phyloP scores from a whole-genome alignment of 2,797 vertebrate species.

The Xiphorhynchus erythropygius region DNA sequence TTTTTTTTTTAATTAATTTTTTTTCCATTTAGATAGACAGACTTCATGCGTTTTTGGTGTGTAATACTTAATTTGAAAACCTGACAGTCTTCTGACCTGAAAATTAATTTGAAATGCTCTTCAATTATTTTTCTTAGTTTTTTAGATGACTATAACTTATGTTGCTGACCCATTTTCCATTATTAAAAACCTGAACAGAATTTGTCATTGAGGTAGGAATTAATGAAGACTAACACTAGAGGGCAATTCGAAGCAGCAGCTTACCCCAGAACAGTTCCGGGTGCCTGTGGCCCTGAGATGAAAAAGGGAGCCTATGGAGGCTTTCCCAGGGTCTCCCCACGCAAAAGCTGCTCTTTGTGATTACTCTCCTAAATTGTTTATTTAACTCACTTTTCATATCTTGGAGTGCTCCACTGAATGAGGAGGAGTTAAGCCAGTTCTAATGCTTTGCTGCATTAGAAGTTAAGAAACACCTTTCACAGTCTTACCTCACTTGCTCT shows the following conservation, averaged over 20 bases:
- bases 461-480: not conserved
- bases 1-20: not conserved
- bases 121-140: not conserved
- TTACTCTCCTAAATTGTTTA: not conserved
- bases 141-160: not conserved
- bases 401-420: not conserved
- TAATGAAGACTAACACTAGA: constrained; percentile 58
- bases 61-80: not conserved
- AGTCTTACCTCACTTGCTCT: not conserved
- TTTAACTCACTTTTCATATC: not conserved
- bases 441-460: not conserved
- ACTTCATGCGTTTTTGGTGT: not conserved
- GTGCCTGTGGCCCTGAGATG: not conserved
- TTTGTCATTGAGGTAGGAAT: constrained; percentile 43
- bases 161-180: constrained; percentile 47
- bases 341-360: not conserved
- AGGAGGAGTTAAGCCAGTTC: not conserved
- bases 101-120: not conserved
- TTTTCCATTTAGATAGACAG: not conserved
- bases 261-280: not conserved
- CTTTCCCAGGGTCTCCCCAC: not conserved
- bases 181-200: constrained; percentile 39
- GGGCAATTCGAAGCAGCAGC: constrained; percentile 56
- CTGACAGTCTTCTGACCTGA: not conserved
- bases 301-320: not conserved